A percentile compares a stretch with the other conserved stretches of the same genome.
phyloP scores from a whole-genome alignment of 1,140 invertebrate genomes.

The Meloidogyne chitwoodi region DNA sequence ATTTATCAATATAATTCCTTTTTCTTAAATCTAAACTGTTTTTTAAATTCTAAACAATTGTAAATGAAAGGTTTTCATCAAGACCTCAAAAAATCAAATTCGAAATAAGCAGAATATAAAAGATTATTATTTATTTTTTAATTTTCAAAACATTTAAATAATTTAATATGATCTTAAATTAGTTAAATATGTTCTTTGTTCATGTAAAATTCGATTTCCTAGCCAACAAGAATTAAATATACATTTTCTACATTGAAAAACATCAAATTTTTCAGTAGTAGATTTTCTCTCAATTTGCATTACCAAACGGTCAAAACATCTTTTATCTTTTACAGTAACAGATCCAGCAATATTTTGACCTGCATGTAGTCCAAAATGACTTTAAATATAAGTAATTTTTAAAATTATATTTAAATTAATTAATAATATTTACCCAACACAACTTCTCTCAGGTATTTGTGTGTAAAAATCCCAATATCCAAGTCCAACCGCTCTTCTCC shows the following conservation, averaged over 20 bases:
- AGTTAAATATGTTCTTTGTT: constrained; percentile 53
- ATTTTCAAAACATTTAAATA: no score
- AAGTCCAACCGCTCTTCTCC: constrained; percentile 47
- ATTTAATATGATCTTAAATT: constrained; percentile 52
- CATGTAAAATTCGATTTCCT: constrained; percentile 45
- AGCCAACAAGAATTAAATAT: constrained; percentile 59
- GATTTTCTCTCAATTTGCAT: constrained; percentile 58
- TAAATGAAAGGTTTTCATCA: no score
- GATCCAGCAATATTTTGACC: constrained; percentile 59
- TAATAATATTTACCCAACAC: constrained; percentile 45
- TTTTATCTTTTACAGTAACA: constrained; percentile 57
- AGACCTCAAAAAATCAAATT: no score
- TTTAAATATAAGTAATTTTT: constrained; percentile 23
- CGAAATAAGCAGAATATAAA: neutral
- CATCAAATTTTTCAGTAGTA: constrained; percentile 56
- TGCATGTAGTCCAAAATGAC: constrained; percentile 55
- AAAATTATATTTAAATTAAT: neutral
- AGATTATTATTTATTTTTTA: neutral
- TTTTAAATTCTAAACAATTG: no score
- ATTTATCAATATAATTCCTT: no score
- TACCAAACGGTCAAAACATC: constrained; percentile 56
- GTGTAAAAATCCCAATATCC: constrained; percentile 60
- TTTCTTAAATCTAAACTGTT: no score
- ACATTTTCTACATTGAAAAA: constrained; percentile 57
- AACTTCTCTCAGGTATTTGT: constrained; percentile 57